Base-by-base conservation (phyloP, 2,113 vertebrate species). In the Marcusenius ussheri region DNA sequence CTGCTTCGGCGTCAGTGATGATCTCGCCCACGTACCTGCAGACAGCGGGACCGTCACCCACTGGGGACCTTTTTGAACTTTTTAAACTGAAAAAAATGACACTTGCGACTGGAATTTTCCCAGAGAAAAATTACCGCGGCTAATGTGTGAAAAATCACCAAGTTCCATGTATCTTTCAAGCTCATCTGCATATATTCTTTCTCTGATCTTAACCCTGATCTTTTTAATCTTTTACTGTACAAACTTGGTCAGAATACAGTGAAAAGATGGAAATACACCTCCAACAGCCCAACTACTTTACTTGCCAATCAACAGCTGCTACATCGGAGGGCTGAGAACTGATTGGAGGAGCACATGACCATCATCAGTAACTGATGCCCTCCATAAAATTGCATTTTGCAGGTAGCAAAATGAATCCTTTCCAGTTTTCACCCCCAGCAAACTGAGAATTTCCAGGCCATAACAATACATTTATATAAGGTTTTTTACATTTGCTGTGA, bases 21-120 rank as follows among this genome's bases (percentile, higher is more conserved):
- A 99, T 97, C 95, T 99, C 98, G 19, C 98, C 98, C 0, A 99
- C 98, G 0, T 99, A 99, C 93, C 98, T 99, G 93, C 88, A 46
- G 90, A 17, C 88, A 70, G 87, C 46, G 91, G 77, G 42, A 7
- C 15, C 80, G 13, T 27, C 0, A 84, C 90, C 51, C 91, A 90
- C 9, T 51, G 47, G n/a, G 13, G 27, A 87, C 24, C 49, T 87
- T 87, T 53, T 19, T 47, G 35, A 84, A 84, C 83, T 84, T 84
- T 84, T 21, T 21, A 84, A n/a, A 46, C 42, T 45, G 24, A 39
- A 10, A 84, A 84, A 84, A n/a, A 84, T 45, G 5, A 39, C 62
- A 70, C 62, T 70, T 31, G 10, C n/a, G n/a, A 31, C n/a, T 70
- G 62, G 62, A 70, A 70, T 31, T 70, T 31, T 70, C 10, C 27